Evolutionary conservation across 1,140 invertebrate species (phyloP), one percentile per base, ranked within the genome.

Genomic region (Chymomyza costata): DNA sequence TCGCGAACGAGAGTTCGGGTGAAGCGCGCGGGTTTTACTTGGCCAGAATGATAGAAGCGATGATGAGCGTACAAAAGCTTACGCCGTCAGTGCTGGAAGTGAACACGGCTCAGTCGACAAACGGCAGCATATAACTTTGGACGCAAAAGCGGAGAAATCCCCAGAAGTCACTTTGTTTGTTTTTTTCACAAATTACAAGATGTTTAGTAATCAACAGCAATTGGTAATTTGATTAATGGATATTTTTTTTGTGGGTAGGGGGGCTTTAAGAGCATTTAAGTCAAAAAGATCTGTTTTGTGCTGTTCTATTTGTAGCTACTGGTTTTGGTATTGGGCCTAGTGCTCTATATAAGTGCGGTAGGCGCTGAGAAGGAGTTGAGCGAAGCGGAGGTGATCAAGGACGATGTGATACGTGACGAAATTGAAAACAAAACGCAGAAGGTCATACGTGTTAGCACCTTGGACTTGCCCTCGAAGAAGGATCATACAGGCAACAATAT

Each of bases 101-200:
- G 62, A 80, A 80, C 71, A 40, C 25, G 50, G 50, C 44, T 76
- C 66, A 78, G 71, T 78, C 71, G 62, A 56, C 44, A 57, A 78
- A 67, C 71, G 73, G 49, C 71, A 78, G 71, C 73, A 80, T 78
- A 65, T 69, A 78, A 80, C 71, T 44, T 50, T 50, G 62, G 71
- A 80, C 71, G 71, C 71, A 48, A 45, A 62, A n/a, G 51, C 62
- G 65, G 47, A 71, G 49, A 19, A 38, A 37, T 25, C 8, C 21
- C 21, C 41, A 51, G 45, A 37, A 28, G 19, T 11, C 8, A 14
- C 7, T 25, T 34, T 34, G 32, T 34, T 34, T 34, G 13, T 34
- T 34, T 6, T 34, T 34, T 34, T 34, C 3, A 3, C 8, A 10
- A 34, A 34, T 69, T 53, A 61, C 48, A 78, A 55, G 35, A 82